A percentile compares a stretch with the other conserved stretches of the same genome.
Conservation (phyloP, 2,113 vertebrate species). For the Natator depressus region DNA sequence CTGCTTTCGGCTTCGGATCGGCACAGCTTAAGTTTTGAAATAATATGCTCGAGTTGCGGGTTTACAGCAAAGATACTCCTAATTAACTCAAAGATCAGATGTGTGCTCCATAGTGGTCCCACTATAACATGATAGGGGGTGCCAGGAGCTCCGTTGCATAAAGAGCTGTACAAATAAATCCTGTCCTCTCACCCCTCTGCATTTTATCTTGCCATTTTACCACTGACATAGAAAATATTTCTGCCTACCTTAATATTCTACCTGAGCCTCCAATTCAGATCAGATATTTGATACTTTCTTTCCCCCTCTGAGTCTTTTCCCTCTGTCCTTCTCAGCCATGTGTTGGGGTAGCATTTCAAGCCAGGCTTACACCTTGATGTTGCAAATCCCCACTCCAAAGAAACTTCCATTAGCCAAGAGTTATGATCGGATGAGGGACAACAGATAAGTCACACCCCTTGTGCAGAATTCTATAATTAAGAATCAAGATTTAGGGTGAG, state of each 20-base stretch:
- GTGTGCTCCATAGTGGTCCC: slow-evolving; percentile 14
- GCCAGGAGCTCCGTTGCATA: slow-evolving; percentile 49
- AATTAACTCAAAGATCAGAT: slow-evolving; percentile 59
- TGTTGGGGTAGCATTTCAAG: not conserved
- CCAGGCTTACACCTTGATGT: not conserved
- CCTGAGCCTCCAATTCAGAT: not conserved
- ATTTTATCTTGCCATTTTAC: slow-evolving; percentile 30
- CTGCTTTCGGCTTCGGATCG: slow-evolving; percentile 38
- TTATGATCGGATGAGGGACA: not conserved
- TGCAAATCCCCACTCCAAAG: not conserved
- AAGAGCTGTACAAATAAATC: slow-evolving; percentile 7
- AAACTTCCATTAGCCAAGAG: not conserved
- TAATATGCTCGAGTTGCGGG: not conserved
- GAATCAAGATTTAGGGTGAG: not conserved
- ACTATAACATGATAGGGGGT: slow-evolving; percentile 37
- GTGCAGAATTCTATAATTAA: not conserved
- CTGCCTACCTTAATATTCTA: not conserved
- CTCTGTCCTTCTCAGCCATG: not conserved
- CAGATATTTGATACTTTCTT: not conserved
- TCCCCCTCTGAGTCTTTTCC: not conserved
- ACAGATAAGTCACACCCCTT: not conserved
- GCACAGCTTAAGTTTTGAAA: slow-evolving; percentile 52
- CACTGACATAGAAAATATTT: not conserved
- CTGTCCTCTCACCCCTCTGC: not conserved
- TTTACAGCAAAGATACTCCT: slow-evolving; percentile 52